Percentiles rank a stretch among this genome's conserved stretches.
Conservation (phyloP, 2,888 invertebrate species). For the Philhelius pedissequus region DNA sequence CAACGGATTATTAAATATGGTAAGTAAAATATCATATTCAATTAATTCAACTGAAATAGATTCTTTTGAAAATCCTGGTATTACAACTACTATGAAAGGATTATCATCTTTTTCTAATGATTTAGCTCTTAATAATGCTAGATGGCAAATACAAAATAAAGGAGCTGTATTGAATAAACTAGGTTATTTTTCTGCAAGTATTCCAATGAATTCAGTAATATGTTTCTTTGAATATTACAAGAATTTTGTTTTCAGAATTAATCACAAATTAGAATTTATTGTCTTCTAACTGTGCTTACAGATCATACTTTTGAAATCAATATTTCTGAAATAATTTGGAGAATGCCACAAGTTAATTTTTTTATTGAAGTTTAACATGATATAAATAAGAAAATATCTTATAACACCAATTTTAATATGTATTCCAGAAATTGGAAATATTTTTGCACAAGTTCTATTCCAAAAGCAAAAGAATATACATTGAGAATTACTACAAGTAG, state of each 20-base stretch:
- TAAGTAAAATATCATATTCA: too few species aligned
- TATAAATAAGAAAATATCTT: conserved; percentile 31
- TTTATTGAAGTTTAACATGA: conserved; percentile 33
- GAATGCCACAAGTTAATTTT: conserved; percentile 32
- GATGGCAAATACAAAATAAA: too few species aligned
- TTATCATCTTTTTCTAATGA: conserved; percentile 19
- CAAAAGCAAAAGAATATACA: too few species aligned
- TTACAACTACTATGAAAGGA: conserved; percentile 18
- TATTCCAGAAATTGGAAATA: conserved; percentile 53
- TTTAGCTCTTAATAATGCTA: too few species aligned
- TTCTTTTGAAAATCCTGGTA: too few species aligned
- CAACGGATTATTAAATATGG: too few species aligned
- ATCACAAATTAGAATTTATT: too few species aligned
- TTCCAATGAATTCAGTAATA: too few species aligned
- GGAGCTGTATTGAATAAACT: too few species aligned
- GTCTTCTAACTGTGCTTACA: too few species aligned
- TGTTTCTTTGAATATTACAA: background rate
- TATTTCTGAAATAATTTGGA: conserved; percentile 23
- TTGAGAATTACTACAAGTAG: conserved; percentile 10
- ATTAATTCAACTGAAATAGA: too few species aligned
- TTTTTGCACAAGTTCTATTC: conserved; percentile 23
- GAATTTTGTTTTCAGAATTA: background rate
- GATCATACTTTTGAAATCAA: conserved; percentile 6
- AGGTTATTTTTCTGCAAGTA: too few species aligned
- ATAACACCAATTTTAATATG: conserved; percentile 16